phyloP scores from a whole-genome alignment of 1,140 invertebrate species.

The Platyscapa corneri region DNA sequence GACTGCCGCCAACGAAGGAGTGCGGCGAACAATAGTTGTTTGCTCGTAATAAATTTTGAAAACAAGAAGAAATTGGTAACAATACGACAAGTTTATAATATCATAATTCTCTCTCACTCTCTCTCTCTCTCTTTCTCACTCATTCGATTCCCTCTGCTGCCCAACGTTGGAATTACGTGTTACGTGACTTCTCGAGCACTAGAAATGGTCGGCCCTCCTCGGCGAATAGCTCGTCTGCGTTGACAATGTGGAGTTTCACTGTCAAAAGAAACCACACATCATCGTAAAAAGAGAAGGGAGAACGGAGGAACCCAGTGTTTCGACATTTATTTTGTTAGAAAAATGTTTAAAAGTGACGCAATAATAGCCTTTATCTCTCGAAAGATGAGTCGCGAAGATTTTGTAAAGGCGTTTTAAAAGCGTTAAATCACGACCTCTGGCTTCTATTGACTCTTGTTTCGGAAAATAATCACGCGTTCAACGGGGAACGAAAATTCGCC shows the following conservation, averaged over 20 bases:
- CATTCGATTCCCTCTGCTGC: neutral
- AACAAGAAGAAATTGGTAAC: neutral
- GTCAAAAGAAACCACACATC: neutral
- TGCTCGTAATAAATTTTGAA: neutral
- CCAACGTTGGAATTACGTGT: neutral
- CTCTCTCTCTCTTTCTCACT: neutral
- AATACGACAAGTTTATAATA: neutral
- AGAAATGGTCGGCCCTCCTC: neutral
- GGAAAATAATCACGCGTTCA: too few species aligned
- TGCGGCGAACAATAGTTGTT: neutral
- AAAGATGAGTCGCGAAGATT: too few species aligned
- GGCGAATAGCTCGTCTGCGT: neutral
- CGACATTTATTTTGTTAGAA: neutral
- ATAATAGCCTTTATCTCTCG: too few species aligned
- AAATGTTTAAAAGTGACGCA: too few species aligned
- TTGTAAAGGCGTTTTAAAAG: too few species aligned
- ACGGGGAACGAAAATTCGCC: too few species aligned
- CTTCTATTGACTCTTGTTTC: too few species aligned
- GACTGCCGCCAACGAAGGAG: neutral
- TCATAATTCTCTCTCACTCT: neutral
- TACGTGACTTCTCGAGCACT: neutral
- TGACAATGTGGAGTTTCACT: neutral
- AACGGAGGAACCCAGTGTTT: neutral
- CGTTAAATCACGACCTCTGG: too few species aligned
- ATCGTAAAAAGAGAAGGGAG: slow-evolving; percentile 1